These are phyloP conservation scores for Clamator glandarius DNA, from an alignment of 2,797 vertebrate species.

Conservation along the genomic window DNA sequence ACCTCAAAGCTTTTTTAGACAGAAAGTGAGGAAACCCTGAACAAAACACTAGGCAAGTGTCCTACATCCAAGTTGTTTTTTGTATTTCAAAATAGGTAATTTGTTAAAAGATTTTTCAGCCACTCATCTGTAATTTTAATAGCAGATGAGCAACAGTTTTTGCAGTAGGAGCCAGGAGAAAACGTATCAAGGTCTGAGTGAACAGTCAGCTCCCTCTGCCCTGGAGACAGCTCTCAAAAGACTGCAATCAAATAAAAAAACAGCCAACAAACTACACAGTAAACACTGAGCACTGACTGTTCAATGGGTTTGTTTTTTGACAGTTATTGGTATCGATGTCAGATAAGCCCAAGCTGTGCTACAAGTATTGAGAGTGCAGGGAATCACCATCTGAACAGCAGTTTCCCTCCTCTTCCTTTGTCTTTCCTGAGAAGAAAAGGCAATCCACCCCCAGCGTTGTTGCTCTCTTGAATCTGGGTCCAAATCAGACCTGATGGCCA, in stretches of 20 bases:
- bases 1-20: neutral
- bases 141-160: neutral
- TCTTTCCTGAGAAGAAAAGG: neutral
- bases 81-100: neutral
- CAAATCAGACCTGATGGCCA: neutral
- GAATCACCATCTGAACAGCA: neutral
- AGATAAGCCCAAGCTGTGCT: neutral
- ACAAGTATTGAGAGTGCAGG: neutral
- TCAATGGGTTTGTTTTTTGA: neutral
- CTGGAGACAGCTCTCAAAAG: neutral
- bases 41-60: neutral
- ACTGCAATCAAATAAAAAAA: neutral
- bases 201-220: neutral
- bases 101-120: neutral
- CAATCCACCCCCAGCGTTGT: neutral
- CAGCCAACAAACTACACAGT: neutral
- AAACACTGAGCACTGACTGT: neutral
- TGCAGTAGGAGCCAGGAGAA: neutral
- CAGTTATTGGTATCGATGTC: neutral
- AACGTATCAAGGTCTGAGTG: neutral
- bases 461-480: neutral
- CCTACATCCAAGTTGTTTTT: neutral
- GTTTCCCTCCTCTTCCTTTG: neutral
- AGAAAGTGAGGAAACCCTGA: neutral
- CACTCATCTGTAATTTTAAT: neutral